Evolutionary conservation across 1,140 invertebrate species (phyloP).

Genomic region (Drosophila fuyamai): DNA sequence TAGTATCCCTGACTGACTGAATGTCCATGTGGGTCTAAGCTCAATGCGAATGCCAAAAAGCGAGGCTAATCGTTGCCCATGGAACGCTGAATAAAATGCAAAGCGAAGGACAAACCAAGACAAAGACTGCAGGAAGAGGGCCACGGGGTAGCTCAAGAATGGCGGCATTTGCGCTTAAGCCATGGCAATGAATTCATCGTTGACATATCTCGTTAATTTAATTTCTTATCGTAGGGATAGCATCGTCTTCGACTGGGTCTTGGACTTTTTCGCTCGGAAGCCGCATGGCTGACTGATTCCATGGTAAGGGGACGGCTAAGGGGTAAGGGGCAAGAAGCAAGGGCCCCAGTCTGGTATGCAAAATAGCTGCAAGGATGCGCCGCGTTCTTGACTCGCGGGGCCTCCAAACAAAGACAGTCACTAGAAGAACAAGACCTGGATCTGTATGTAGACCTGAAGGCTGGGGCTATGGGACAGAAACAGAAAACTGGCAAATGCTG

Average conservation of each 20-base stretch:
- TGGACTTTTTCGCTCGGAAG: conserved; percentile 59
- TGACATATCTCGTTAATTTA: conserved; percentile 85
- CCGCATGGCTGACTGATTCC: conserved; percentile 74
- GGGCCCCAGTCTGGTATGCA: conserved; percentile 71
- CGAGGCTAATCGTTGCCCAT: conserved; percentile 76
- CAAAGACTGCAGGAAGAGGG: conserved; percentile 21
- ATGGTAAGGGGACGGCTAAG: conserved; percentile 7
- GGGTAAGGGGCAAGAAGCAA: neutral
- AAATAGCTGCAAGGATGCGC: conserved; percentile 81
- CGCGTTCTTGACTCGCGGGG: conserved; percentile 40
- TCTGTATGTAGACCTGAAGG: conserved; percentile 29
- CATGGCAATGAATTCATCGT: conserved; percentile 85
- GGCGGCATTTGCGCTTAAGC: conserved; percentile 84
- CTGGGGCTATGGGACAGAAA: conserved; percentile 18
- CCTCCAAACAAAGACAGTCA: conserved; percentile 33
- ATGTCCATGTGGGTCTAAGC: conserved; percentile 48
- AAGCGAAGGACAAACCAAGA: conserved; percentile 37
- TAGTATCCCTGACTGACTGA: conserved; percentile 65
- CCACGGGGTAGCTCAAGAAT: conserved; percentile 59
- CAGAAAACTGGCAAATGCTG: conserved; percentile 27
- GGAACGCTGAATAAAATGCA: conserved; percentile 70
- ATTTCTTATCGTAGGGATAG: conserved; percentile 84
- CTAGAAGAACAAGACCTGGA: conserved; percentile 30
- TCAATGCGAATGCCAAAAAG: conserved; percentile 76
- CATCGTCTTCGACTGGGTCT: conserved; percentile 59